phyloP scores from a whole-genome alignment of 2,797 vertebrate genomes.

The Sebastes hopkinsi region DNA sequence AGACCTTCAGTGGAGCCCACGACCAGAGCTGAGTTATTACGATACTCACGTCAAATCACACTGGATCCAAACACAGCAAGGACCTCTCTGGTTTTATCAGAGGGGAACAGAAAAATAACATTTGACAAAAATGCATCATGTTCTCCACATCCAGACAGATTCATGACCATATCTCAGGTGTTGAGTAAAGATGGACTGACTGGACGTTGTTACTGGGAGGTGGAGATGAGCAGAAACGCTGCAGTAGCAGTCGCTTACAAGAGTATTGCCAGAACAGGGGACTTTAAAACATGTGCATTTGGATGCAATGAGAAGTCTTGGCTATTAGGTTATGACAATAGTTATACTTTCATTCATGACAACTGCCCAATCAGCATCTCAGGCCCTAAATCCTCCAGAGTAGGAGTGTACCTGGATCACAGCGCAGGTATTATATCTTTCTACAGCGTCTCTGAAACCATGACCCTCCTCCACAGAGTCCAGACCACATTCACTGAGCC shows the following conservation, averaged over 20 bases:
- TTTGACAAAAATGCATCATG: fast-evolving
- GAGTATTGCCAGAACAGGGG: too few relatives aligned
- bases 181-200: background rate
- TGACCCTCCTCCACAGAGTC: too few relatives aligned
- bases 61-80: background rate
- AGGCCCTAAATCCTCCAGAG: too few relatives aligned
- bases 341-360: too few relatives aligned
- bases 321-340: fast-evolving
- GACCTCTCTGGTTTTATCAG: background rate
- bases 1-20: background rate
- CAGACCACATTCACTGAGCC: too few relatives aligned
- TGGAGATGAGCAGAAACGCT: background rate
- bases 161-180: background rate
- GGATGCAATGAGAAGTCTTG: too few relatives aligned
- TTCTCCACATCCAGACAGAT: background rate
- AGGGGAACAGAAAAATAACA: background rate
- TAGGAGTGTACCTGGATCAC: too few relatives aligned
- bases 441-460: too few relatives aligned
- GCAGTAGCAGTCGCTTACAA: too few relatives aligned
- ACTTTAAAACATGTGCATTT: too few relatives aligned
- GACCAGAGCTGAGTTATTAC: background rate
- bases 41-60: background rate
- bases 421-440: too few relatives aligned
- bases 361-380: fast-evolving
- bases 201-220: slow-evolving; percentile 15